Evolutionary conservation across 2,113 vertebrate species (phyloP).

Genomic region (Lamprotornis superbus): DNA sequence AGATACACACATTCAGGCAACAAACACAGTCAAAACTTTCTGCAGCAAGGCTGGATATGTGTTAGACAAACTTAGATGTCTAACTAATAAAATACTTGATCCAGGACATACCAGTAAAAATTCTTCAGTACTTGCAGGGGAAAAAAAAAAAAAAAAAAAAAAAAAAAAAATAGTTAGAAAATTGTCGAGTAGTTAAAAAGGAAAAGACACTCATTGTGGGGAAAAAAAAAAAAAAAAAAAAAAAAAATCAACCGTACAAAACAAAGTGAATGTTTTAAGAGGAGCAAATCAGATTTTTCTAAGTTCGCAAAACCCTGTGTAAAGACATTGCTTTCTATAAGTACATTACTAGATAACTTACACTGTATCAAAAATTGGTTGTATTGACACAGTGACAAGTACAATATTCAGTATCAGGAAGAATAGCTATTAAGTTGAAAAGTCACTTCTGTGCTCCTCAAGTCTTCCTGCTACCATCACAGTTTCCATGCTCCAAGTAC

Average conservation of each 20-base stretch:
- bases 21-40: neutral
- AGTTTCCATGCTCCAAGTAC: neutral
- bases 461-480: neutral
- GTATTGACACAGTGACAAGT: too few relatives aligned
- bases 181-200: too few relatives aligned
- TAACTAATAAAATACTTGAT: neutral
- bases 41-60: neutral
- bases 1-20: accelerated
- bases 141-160: neutral
- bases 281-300: neutral
- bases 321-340: neutral
- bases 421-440: neutral
- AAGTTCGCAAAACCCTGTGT: neutral
- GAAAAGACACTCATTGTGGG: too few relatives aligned
- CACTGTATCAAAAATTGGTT: too few relatives aligned
- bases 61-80: neutral
- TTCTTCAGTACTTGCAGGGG: neutral
- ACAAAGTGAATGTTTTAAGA: neutral
- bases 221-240: too few relatives aligned
- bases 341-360: neutral
- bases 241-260: neutral
- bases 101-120: neutral
- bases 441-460: neutral
- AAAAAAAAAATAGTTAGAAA: too few relatives aligned
- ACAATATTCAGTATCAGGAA: neutral